Evolutionary conservation across 2,797 vertebrate genomes (phyloP), one percentile per base, ranked within the genome.

Genomic region (Lepidocolaptes lacrymiger): DNA sequence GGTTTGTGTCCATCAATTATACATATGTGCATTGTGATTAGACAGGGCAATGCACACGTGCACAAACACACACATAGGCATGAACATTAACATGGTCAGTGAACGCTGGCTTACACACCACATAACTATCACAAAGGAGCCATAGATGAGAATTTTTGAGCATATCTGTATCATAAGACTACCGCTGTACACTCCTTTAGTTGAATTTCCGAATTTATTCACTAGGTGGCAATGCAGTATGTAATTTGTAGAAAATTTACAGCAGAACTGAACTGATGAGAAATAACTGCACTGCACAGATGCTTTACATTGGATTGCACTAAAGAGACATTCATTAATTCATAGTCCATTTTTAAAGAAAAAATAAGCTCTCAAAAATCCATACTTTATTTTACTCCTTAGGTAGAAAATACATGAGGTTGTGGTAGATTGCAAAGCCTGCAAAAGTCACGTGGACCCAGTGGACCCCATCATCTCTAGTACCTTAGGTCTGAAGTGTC

Each of bases 221-320:
- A 59, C 95, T 79, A 95, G 96, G 59, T 96, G 96, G 95, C 95
- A 91, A 39, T 92, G 63, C 32, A 54, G 92, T 18, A 81, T 49
- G 71, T n/a, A 2, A 62, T 91, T 92, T 96, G 68, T 66, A 21
- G 32, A 34, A 27, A 46, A 58, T 88, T 64, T 69, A 27, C 48
- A 34, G 64, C 27, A 1, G 34, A 10, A 9, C 66, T 46, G 41
- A 43, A 48, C 36, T 77, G 19, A 28, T 94, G 30, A 51, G 82
- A 68, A 81, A 14, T 48, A 74, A 68, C 61, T 54, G 51, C 37
- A 9, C 23, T 39, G 19, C 12, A 28, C 21, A 48, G 46, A 63
- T 56, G 23, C 43, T 86, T 73, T 61, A 55, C 21, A 15, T 15
- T 37, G 51, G 18, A 22, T 56, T 82, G 22, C 55, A 32, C 23